Conservation (phyloP, 2,797 vertebrate genomes). For the Sebastes itinus region DNA sequence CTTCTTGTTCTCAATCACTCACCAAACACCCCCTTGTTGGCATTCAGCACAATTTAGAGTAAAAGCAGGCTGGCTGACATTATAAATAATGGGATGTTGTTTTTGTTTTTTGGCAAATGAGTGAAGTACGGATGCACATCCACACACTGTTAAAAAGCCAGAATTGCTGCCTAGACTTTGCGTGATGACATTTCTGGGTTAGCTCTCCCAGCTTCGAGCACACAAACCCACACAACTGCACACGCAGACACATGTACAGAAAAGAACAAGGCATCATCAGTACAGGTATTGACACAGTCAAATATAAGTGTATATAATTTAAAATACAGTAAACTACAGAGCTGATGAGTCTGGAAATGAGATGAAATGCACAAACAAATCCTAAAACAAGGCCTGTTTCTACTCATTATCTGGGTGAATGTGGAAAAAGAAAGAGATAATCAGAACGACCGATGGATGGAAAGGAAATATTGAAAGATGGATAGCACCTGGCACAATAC, state of each 20-base stretch:
- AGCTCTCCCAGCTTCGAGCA: constrained; percentile 62
- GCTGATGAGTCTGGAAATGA: background rate
- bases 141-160: constrained; percentile 19
- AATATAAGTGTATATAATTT: constrained; percentile 25
- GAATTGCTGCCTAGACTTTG: constrained; percentile 60
- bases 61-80: constrained; percentile 15
- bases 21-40: constrained; percentile 15
- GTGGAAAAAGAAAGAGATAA: too few species aligned
- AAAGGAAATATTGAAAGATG: background rate
- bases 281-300: constrained; percentile 17
- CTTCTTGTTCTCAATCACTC: constrained; percentile 20
- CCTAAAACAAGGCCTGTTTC: constrained; percentile 33
- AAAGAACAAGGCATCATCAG: background rate
- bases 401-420: background rate
- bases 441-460: background rate
- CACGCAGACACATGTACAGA: background rate
- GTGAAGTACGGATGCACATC: constrained; percentile 47
- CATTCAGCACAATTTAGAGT: constrained; percentile 25
- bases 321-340: constrained; percentile 9
- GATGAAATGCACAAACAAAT: constrained; percentile 35
- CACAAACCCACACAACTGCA: constrained; percentile 23
- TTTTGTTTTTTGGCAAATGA: constrained; percentile 52
- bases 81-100: constrained; percentile 42
- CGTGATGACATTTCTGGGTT: constrained; percentile 82
- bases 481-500: background rate